phyloP scores from a whole-genome alignment of 2,888 invertebrate species.

The Phasia obesa region DNA sequence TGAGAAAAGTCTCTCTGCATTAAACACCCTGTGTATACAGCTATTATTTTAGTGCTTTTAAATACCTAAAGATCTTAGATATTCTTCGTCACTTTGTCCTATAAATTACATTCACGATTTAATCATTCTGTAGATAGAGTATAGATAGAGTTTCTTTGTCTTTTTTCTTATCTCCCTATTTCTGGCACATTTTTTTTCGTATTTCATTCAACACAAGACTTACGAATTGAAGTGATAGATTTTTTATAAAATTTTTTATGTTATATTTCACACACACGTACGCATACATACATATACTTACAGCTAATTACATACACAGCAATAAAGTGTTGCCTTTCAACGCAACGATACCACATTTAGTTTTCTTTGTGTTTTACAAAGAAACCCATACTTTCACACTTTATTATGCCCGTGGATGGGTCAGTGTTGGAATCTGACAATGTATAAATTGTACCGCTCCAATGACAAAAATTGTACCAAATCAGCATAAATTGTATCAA shows the following conservation, averaged over 20 bases:
- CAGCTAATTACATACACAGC: neutral
- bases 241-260: conserved; percentile 13
- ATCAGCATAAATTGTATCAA: no score
- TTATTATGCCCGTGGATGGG: neutral
- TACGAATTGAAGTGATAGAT: conserved; percentile 33
- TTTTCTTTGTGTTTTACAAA: conserved; percentile 32
- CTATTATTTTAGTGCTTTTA: no score
- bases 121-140: no score
- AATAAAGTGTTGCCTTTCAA: conserved; percentile 29
- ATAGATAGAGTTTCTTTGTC: neutral
- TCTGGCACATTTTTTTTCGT: neutral
- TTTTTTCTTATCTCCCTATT: neutral
- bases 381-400: conserved; percentile 41
- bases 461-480: no score
- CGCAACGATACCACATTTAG: conserved; percentile 17
- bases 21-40: no score
- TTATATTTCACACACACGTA: neutral
- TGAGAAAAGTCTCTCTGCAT: no score
- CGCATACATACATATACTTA: neutral
- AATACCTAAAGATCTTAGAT: no score
- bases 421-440: no score
- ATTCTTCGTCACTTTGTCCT: no score
- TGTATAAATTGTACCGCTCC: no score
- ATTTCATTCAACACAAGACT: conserved; percentile 11
- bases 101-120: no score